Percentiles rank a stretch among this genome's conserved stretches.
Evolutionary conservation across 2,113 vertebrate species (phyloP).

Genomic region (Amia ocellicauda): DNA sequence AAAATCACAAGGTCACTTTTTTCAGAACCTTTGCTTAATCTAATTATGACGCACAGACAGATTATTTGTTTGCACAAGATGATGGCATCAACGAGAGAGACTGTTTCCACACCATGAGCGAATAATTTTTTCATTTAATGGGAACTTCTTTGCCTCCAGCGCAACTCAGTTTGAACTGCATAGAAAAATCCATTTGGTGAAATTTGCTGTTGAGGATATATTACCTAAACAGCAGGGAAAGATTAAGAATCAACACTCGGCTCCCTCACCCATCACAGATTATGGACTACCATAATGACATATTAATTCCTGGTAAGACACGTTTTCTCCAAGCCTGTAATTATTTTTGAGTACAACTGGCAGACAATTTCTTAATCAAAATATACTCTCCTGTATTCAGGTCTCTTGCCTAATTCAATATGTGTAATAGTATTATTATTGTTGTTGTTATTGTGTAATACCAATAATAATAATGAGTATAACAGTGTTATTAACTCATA

Average conservation of each 20-base stretch:
- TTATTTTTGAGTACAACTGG: too few relatives aligned
- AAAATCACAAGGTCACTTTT: too few relatives aligned
- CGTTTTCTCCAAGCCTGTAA: constrained; percentile 35
- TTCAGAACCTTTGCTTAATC: too few relatives aligned
- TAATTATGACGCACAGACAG: constrained; percentile 29
- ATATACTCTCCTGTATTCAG: too few relatives aligned
- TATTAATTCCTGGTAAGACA: constrained; percentile 43
- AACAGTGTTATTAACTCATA: too few relatives aligned
- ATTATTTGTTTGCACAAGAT: constrained; percentile 57
- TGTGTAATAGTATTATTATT: too few relatives aligned
- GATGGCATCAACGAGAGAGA: constrained; percentile 52
- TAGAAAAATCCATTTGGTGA: constrained; percentile 61
- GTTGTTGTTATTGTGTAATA: too few relatives aligned
- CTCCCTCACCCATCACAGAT: constrained; percentile 48
- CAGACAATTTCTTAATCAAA: too few relatives aligned
- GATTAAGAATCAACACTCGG: constrained; percentile 54
- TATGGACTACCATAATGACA: constrained; percentile 48
- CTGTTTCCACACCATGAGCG: constrained; percentile 46
- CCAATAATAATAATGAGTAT: too few relatives aligned
- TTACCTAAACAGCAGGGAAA: constrained; percentile 49
- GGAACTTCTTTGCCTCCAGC: constrained; percentile 61
- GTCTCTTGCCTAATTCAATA: too few relatives aligned
- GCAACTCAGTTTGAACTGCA: constrained; percentile 55
- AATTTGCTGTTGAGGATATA: constrained; percentile 60
- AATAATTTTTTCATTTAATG: constrained; percentile 67